These are phyloP conservation scores for Zaprionus inermis DNA, from an alignment of 1,140 invertebrate genomes.

Conservation along the genomic window DNA sequence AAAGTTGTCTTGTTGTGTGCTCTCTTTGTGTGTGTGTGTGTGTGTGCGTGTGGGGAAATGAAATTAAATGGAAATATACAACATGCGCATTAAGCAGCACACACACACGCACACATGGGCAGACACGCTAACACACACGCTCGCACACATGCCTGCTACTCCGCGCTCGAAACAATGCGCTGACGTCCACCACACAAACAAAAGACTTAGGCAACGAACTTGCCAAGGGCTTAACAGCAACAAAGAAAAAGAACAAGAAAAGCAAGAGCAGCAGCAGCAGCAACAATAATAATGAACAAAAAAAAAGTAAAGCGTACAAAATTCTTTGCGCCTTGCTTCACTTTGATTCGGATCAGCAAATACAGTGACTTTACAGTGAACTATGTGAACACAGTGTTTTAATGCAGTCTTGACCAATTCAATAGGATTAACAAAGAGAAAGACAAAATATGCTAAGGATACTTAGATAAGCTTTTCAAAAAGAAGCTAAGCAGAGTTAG, in stretches of 20 bases:
- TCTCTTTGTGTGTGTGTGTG: too few relatives aligned
- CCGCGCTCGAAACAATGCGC: constrained; percentile 23
- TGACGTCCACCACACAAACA: constrained; percentile 38
- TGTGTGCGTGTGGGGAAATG: constrained; percentile 39
- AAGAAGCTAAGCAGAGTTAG: too few relatives aligned
- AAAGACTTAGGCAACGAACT: constrained; percentile 82
- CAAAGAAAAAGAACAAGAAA: neutral
- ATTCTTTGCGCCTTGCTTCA: constrained; percentile 32
- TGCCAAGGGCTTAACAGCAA: constrained; percentile 28
- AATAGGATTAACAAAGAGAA: too few relatives aligned
- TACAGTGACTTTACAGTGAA: constrained; percentile 29
- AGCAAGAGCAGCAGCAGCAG: neutral
- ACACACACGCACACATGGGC: constrained; percentile 16
- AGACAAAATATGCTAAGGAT: neutral
- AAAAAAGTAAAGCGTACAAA: constrained; percentile 14
- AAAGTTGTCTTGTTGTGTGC: constrained; percentile 54
- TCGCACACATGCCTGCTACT: constrained; percentile 6
- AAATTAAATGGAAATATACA: constrained; percentile 54
- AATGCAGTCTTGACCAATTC: neutral
- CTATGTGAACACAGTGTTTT: too few relatives aligned
- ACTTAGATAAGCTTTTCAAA: too few relatives aligned
- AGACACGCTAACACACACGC: too few relatives aligned
- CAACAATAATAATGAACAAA: constrained; percentile 1
- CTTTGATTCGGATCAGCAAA: constrained; percentile 36
- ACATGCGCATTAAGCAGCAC: constrained; percentile 47